Conservation (phyloP, 2,113 vertebrate genomes). For the Cebidichthys violaceus region DNA sequence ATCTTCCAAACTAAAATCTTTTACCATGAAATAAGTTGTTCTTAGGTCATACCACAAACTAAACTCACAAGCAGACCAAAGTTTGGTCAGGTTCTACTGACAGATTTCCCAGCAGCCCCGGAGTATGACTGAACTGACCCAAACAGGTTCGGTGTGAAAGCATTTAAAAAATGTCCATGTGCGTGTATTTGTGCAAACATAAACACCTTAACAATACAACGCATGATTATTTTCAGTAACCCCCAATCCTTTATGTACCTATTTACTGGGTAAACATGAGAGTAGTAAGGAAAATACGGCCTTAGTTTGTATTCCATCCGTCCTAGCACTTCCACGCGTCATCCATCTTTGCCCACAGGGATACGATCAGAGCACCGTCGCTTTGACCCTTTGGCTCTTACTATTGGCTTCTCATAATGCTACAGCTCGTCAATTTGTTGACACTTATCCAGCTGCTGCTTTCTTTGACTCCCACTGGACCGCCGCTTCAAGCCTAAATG, state of each 20-base stretch:
- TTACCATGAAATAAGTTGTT: not conserved
- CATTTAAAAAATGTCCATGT: not conserved
- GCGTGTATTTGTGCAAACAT: not conserved
- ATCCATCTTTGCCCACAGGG: slow-evolving; percentile 7
- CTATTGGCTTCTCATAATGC: slow-evolving; percentile 28
- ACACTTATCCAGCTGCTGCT: slow-evolving; percentile 19
- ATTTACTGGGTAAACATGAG: not conserved
- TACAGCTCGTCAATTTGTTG: slow-evolving; percentile 23
- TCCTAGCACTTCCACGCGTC: not conserved
- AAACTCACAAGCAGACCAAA: not conserved
- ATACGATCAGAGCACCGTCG: slow-evolving; percentile 1
- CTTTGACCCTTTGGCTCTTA: slow-evolving; percentile 34
- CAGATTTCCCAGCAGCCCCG: not conserved
- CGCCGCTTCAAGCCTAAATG: slow-evolving; percentile 13
- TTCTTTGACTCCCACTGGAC: slow-evolving; percentile 13
- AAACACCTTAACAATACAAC: not conserved
- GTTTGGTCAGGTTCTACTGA: not conserved
- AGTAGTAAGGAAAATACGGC: not conserved
- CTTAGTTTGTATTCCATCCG: not conserved
- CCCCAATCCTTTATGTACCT: not conserved
- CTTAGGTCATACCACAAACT: not conserved
- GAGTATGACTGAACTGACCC: not conserved
- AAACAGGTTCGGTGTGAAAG: not conserved
- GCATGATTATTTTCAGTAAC: not conserved
- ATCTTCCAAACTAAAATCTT: not conserved